phyloP scores from a whole-genome alignment of 1,140 invertebrate species.

The Trichonephila inaurata region DNA sequence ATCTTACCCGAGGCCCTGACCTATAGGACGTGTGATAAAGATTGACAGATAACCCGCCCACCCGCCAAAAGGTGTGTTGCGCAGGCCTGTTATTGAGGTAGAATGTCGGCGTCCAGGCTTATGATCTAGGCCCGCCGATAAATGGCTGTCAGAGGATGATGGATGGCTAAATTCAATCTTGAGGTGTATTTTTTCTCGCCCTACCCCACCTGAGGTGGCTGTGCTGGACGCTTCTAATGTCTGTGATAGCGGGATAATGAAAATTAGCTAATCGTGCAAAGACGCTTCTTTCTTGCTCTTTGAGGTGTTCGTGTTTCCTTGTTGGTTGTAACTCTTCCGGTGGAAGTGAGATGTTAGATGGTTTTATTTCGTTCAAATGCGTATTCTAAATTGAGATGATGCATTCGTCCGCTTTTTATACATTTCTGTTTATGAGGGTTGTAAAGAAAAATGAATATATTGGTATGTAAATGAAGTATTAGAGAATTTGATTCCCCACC shows the following conservation, averaged over 20 bases:
- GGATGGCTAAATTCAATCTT: constrained; percentile 75
- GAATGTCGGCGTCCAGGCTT: constrained; percentile 53
- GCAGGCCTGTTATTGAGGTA: constrained; percentile 65
- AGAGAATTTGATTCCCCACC: too few relatives aligned
- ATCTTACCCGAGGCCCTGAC: constrained; percentile 31
- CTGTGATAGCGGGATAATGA: constrained; percentile 26
- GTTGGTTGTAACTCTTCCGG: not conserved
- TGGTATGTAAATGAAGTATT: too few relatives aligned
- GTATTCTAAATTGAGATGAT: too few relatives aligned
- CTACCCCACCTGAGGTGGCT: constrained; percentile 2
- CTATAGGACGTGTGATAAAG: constrained; percentile 61
- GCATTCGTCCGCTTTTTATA: too few relatives aligned
- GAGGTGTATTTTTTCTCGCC: constrained; percentile 43
- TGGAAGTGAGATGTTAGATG: not conserved
- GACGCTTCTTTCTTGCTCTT: not conserved
- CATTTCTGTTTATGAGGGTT: too few relatives aligned
- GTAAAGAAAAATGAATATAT: too few relatives aligned
- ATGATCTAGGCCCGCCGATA: constrained; percentile 72
- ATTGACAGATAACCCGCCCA: constrained; percentile 69
- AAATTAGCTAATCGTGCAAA: constrained; percentile 54
- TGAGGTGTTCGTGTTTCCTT: not conserved
- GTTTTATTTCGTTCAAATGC: not conserved
- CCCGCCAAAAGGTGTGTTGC: constrained; percentile 67
- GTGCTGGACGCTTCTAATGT: not conserved
- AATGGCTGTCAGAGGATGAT: constrained; percentile 68